Evolutionary conservation across 2,113 vertebrate species (phyloP).

Genomic region (Pogonocichla stellata): DNA sequence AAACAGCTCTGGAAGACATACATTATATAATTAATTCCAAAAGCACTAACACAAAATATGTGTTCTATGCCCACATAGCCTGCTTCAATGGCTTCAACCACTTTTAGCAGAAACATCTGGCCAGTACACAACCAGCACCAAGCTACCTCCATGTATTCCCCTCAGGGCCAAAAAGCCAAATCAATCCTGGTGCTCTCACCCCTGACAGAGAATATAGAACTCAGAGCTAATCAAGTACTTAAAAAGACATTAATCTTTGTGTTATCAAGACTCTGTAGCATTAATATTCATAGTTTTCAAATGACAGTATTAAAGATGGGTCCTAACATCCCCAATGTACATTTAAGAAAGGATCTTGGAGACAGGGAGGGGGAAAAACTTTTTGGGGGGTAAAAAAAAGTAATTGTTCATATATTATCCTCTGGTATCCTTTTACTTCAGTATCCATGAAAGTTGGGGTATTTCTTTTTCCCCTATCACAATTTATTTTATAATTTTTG

Average conservation of each 20-base stretch:
- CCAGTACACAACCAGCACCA: not conserved
- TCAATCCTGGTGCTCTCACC: not conserved
- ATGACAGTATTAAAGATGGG: not conserved
- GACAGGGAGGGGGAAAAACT: not conserved
- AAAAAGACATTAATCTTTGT: not conserved
- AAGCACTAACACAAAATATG: not conserved
- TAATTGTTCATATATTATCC: not conserved
- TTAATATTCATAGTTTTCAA: not conserved
- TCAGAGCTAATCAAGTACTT: not conserved
- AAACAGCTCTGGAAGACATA: not conserved
- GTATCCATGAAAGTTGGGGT: not conserved
- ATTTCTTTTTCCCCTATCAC: not conserved
- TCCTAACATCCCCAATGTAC: not conserved
- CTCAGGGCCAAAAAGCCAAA: not conserved
- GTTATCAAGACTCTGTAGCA: not conserved
- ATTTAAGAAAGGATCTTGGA: not conserved
- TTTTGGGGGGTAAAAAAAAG: rapidly evolving
- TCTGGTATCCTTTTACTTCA: not conserved
- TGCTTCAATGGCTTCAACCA: not conserved
- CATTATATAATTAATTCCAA: not conserved
- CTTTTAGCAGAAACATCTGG: not conserved
- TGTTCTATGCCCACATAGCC: not conserved
- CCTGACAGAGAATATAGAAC: not conserved
- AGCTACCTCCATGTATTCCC: not conserved
- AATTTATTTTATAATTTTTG: not conserved